phyloP scores from a whole-genome alignment of 2,888 invertebrate genomes.

The Athalia circularis region DNA sequence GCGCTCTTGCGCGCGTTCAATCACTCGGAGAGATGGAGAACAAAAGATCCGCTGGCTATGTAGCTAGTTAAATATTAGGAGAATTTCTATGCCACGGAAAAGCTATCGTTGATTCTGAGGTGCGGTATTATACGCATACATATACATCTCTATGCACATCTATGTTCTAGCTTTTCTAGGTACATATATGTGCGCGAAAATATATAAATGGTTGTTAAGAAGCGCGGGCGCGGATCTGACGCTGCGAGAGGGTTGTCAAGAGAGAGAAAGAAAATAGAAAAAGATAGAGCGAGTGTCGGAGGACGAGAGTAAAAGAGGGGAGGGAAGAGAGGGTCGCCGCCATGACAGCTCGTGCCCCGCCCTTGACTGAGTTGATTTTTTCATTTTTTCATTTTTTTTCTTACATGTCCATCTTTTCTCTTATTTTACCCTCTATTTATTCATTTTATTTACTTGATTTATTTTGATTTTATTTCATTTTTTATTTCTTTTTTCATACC shows the following conservation, averaged over 20 bases:
- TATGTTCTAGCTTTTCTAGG: too few species aligned
- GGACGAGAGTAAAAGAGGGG: slow-evolving; percentile 25
- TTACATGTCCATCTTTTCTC: neutral
- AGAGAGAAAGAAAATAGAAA: slow-evolving; percentile 41
- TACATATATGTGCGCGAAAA: too few species aligned
- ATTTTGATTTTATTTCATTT: neutral
- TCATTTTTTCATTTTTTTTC: slow-evolving; percentile 6
- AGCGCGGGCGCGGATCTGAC: neutral
- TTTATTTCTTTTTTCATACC: neutral
- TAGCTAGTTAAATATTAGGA: too few species aligned
- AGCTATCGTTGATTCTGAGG: too few species aligned
- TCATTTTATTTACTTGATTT: neutral
- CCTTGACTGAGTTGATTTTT: slow-evolving; percentile 34
- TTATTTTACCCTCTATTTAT: neutral
- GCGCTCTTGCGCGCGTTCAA: too few species aligned
- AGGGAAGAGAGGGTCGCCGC: slow-evolving; percentile 46
- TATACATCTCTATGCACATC: too few species aligned
- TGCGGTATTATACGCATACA: too few species aligned
- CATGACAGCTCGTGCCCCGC: slow-evolving; percentile 42
- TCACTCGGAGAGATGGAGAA: slow-evolving; percentile 44
- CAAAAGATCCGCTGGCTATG: neutral
- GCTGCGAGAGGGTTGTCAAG: slow-evolving; percentile 47
- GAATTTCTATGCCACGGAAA: too few species aligned
- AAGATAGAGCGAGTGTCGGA: slow-evolving; percentile 45
- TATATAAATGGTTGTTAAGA: too few species aligned